A percentile compares a stretch with the other conserved stretches of the same genome.
These are phyloP conservation scores for Synanthedon formicaeformis DNA, from an alignment of 2,888 invertebrate species.

Conservation along the genomic window DNA sequence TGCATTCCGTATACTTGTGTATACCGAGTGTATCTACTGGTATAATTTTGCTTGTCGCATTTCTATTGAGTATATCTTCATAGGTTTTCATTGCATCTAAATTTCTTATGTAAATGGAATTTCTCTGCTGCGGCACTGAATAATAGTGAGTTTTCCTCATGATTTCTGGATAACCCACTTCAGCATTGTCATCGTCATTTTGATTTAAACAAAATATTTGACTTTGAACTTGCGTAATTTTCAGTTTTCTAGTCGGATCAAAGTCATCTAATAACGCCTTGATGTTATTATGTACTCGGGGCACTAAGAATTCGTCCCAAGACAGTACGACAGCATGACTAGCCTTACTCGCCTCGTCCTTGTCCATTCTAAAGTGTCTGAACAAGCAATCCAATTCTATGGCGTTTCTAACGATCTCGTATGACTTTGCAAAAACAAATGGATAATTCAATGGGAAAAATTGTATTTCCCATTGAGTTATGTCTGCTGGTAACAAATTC, in stretches of 20 bases:
- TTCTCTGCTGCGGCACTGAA: constrained; percentile 29
- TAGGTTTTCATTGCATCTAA: constrained; percentile 55
- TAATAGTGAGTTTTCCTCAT: constrained; percentile 62
- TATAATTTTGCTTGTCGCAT: constrained; percentile 28
- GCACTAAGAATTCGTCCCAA: constrained; percentile 76
- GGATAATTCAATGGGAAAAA: constrained; percentile 78
- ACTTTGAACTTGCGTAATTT: constrained; percentile 38
- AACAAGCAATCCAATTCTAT: constrained; percentile 76
- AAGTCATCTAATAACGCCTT: constrained; percentile 66
- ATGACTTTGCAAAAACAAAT: constrained; percentile 61
- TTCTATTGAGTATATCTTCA: constrained; percentile 49
- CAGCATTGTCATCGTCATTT: constrained; percentile 52
- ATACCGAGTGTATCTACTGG: constrained; percentile 44
- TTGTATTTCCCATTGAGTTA: constrained; percentile 66
- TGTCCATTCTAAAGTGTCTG: constrained; percentile 68
- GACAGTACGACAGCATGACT: constrained; percentile 68
- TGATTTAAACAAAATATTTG: constrained; percentile 59
- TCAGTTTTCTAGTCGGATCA: constrained; percentile 48
- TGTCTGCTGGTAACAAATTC: constrained; percentile 53
- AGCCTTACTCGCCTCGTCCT: constrained; percentile 54
- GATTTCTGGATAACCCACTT: constrained; percentile 48
- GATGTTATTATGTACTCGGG: constrained; percentile 67
- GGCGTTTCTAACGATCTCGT: constrained; percentile 56
- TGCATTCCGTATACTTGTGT: constrained; percentile 62
- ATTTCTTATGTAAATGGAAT: constrained; percentile 43